Evolutionary conservation across 1,140 invertebrate genomes (phyloP).

Genomic region (Mya arenaria): DNA sequence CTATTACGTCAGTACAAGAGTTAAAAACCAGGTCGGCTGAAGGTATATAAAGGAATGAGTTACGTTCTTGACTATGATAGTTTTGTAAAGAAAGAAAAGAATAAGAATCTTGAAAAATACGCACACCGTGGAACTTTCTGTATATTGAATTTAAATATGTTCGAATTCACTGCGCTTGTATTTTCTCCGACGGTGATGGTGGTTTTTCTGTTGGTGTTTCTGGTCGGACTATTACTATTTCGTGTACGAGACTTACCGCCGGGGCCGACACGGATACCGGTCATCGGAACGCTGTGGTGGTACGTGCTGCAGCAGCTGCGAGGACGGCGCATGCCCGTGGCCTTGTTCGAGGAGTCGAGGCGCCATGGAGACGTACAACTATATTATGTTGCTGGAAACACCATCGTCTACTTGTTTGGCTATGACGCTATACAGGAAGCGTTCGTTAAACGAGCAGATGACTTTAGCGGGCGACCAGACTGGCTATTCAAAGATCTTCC

Average conservation of each 20-base stretch:
- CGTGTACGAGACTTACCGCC: constrained; percentile 17
- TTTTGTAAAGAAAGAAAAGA: too few species aligned
- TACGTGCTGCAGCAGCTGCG: neutral
- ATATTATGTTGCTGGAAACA: constrained; percentile 26
- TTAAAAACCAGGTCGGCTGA: too few species aligned
- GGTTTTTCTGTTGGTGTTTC: too few species aligned
- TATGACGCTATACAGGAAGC: constrained; percentile 55
- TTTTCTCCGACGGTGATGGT: too few species aligned
- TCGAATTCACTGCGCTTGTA: too few species aligned
- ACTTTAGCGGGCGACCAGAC: constrained; percentile 55
- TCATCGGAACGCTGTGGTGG: constrained; percentile 31
- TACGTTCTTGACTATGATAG: too few species aligned
- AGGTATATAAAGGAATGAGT: too few species aligned
- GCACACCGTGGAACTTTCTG: too few species aligned
- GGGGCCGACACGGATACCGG: constrained; percentile 28
- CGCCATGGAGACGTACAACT: constrained; percentile 53
- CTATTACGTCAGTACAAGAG: too few species aligned
- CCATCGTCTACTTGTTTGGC: constrained; percentile 57
- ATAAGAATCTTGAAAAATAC: too few species aligned
- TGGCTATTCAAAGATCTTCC: constrained; percentile 46
- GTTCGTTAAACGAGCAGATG: constrained; percentile 47
- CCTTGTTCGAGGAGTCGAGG: constrained; percentile 10
- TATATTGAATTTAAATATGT: too few species aligned
- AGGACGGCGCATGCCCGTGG: constrained; percentile 9
- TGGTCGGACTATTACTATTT: too few species aligned